Evolutionary conservation across 1,140 invertebrate genomes (phyloP).

Genomic region (Hylyphantes graminicola): DNA sequence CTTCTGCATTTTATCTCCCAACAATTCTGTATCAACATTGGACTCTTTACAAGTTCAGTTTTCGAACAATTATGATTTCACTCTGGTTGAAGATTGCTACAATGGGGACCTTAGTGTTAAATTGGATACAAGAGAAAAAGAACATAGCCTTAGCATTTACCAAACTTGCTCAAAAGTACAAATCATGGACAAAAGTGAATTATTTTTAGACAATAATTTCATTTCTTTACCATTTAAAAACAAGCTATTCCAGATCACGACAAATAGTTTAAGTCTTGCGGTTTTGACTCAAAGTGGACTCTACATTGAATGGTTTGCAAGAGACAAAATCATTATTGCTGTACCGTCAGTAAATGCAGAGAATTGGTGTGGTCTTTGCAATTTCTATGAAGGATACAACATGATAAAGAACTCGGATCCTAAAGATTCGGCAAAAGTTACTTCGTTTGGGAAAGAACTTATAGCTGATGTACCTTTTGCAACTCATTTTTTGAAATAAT

Average conservation of each 20-base stretch:
- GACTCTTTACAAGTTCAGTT: not conserved
- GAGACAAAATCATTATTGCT: conserved; percentile 1
- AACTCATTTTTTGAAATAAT: no score
- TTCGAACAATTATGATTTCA: conserved; percentile 3
- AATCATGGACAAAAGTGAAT: not conserved
- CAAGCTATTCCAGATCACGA: not conserved
- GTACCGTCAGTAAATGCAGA: not conserved
- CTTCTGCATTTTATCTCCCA: not conserved
- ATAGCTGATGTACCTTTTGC: no score
- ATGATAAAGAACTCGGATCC: not conserved
- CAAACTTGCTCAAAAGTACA: not conserved
- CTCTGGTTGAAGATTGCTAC: conserved; percentile 22
- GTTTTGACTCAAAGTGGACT: conserved; percentile 4
- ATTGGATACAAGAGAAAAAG: not conserved
- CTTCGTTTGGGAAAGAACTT: no score
- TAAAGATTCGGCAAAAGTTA: not conserved
- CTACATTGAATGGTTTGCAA: not conserved
- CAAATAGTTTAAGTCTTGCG: not conserved
- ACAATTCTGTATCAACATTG: not conserved
- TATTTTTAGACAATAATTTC: not conserved
- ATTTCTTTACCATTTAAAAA: conserved; percentile 13
- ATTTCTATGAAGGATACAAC: not conserved
- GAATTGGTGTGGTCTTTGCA: conserved; percentile 20
- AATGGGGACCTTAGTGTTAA: not conserved
- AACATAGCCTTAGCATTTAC: not conserved